These are phyloP conservation scores for Dolichotis patagonum DNA, from an alignment of 2,113 vertebrate species.

Conservation along the genomic window DNA sequence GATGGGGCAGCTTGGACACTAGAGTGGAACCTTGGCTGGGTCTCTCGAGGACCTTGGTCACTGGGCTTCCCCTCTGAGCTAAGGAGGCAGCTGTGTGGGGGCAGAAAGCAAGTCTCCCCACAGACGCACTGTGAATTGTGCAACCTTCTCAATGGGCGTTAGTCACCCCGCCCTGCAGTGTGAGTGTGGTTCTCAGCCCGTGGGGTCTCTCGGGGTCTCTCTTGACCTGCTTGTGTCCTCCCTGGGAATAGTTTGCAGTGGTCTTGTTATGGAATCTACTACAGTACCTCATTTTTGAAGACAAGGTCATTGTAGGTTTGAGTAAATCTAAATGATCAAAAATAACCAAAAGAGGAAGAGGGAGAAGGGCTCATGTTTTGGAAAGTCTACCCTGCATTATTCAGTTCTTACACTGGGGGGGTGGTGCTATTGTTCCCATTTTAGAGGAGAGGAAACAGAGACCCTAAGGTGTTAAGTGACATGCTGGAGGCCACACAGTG, in stretches of 20 bases:
- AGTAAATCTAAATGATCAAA: constrained; percentile 23
- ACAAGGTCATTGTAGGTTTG: neutral
- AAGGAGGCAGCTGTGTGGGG: neutral
- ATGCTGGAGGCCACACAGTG: neutral
- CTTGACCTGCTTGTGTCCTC: neutral
- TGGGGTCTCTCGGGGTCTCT: neutral
- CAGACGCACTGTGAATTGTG: neutral
- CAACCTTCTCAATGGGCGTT: neutral
- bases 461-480: neutral
- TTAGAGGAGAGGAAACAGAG: constrained; percentile 20
- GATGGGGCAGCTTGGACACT: neutral
- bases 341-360: constrained; percentile 53
- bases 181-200: neutral
- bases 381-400: neutral
- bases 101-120: neutral
- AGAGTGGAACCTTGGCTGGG: neutral
- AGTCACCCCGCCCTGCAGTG: accelerated
- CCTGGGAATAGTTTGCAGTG: neutral
- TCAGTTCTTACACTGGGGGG: neutral
- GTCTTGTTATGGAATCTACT: neutral
- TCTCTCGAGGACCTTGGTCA: neutral
- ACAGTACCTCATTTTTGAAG: neutral
- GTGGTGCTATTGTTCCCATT: neutral
- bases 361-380: neutral
- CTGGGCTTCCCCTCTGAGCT: neutral